phyloP scores from a whole-genome alignment of 1,140 invertebrate species.

The Papilio glaucus region DNA sequence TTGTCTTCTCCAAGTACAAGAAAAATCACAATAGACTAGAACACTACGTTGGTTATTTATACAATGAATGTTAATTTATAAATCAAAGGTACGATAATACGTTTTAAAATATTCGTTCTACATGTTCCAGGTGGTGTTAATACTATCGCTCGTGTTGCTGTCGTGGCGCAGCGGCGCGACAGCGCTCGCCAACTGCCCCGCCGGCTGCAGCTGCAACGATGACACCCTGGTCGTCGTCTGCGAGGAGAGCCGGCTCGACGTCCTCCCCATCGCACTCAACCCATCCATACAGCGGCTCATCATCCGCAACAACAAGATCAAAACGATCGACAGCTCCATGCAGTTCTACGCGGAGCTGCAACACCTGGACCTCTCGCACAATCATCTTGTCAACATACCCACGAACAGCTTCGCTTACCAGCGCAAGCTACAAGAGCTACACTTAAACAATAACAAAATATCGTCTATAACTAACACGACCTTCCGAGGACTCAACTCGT shows the following conservation, averaged over 20 bases:
- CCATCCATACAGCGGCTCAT: slow-evolving; percentile 93
- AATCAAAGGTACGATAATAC: too few relatives aligned
- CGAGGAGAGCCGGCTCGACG: slow-evolving; percentile 92
- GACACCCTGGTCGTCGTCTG: slow-evolving; percentile 94
- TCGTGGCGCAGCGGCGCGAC: slow-evolving; percentile 64
- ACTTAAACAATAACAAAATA: slow-evolving; percentile 93
- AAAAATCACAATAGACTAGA: too few relatives aligned
- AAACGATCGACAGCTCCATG: slow-evolving; percentile 93
- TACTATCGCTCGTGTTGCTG: slow-evolving; percentile 65
- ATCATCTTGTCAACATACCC: slow-evolving; percentile 91
- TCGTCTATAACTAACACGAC: slow-evolving; percentile 90
- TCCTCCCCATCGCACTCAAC: slow-evolving; percentile 95
- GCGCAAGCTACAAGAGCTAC: slow-evolving; percentile 91
- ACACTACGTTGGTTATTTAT: too few relatives aligned
- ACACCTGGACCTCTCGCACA: slow-evolving; percentile 92
- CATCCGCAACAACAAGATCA: slow-evolving; percentile 93
- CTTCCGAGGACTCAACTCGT: slow-evolving; percentile 89
- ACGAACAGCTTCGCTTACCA: slow-evolving; percentile 91
- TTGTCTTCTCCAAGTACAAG: too few relatives aligned
- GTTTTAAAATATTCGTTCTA: slow-evolving; percentile 35
- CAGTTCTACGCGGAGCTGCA: slow-evolving; percentile 93
- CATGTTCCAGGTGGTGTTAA: slow-evolving; percentile 68
- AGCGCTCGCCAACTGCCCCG: slow-evolving; percentile 88
- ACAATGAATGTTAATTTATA: too few relatives aligned
- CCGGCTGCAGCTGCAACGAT: slow-evolving; percentile 93